These are phyloP conservation scores for Notothenia rossii DNA, from an alignment of 2,113 vertebrate genomes.

Conservation along the genomic window DNA sequence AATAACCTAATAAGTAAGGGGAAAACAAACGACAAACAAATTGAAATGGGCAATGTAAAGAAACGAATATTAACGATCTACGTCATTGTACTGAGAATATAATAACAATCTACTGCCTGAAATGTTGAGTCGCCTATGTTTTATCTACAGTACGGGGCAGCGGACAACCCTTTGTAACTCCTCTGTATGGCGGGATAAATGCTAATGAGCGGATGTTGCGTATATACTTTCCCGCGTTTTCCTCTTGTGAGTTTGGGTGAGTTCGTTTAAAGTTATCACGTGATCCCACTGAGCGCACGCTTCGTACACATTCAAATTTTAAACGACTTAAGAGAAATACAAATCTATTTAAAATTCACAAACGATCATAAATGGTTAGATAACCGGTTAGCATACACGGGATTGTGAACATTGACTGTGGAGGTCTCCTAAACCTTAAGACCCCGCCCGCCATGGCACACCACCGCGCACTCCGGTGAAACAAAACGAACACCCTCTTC, in stretches of 20 bases:
- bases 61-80: neutral
- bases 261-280: slow-evolving; percentile 54
- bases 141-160: fast-evolving
- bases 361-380: neutral
- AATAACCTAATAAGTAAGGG: neutral
- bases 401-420: neutral
- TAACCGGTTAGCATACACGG: too few relatives aligned
- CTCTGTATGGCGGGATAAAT: slow-evolving; percentile 18
- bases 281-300: neutral
- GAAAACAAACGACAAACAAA: neutral
- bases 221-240: slow-evolving; percentile 79
- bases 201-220: slow-evolving; percentile 73
- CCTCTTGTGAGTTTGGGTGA: slow-evolving; percentile 28
- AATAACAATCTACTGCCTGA: neutral
- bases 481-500: slow-evolving; percentile 49
- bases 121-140: neutral
- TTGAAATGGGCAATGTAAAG: too few relatives aligned
- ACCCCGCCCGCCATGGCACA: fast-evolving
- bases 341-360: neutral
- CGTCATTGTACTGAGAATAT: neutral
- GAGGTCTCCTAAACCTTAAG: too few relatives aligned
- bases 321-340: fast-evolving
- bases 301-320: fast-evolving
- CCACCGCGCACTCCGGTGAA: neutral
- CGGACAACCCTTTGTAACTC: neutral